Base-by-base conservation (phyloP, 1,140 invertebrate species). In the Dreissena rostriformis region DNA sequence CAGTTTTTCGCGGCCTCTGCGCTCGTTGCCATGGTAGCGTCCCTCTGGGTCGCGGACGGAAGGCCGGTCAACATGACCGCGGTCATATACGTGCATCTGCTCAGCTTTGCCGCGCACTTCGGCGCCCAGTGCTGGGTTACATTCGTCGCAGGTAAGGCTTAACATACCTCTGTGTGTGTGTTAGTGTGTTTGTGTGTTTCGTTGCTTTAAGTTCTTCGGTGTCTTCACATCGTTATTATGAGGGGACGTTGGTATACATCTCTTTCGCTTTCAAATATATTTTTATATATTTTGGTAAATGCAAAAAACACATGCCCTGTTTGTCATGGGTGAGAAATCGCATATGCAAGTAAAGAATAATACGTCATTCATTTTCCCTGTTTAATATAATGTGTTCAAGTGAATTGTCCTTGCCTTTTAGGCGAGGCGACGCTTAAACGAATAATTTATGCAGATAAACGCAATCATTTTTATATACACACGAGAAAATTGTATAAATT, bases 71-170 rank as follows among this genome's bases (percentile, higher is more conserved):
- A 65, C 17, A 28, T 72, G 2, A 52, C 61, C 15, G 26, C 39
- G 8, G 49, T 84, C 19, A 29, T 29, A 55, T 78, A 77, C 26
- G 29, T 84, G 51, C 82, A 84, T 52, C 15, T 84, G 8, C 65
- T 78, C 8, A 52, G 26, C 24, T 76, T 84, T 17, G 65, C 82
- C 8, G 55, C 67, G 19, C 82, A 84, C 61, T 77, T 84, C 24
- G 82, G 82, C 22, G 66, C 74, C 19, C 82, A 84, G 65, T 84
- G 73, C 24, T 84, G 82, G 82, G 82, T 84, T 14, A 84, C 82
- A 39, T 84, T 84, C 63, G 57, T 78, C 10, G 82, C 82, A 77
- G 82, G 82, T 84, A 72, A 26, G 51, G 15, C 19, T 19, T 80
- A 52, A n/a, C 17, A 24, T 14, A 53, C 15, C 7, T 67, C 22